Conservation (phyloP, 2,113 vertebrate genomes). For the Colossoma macropomum region DNA sequence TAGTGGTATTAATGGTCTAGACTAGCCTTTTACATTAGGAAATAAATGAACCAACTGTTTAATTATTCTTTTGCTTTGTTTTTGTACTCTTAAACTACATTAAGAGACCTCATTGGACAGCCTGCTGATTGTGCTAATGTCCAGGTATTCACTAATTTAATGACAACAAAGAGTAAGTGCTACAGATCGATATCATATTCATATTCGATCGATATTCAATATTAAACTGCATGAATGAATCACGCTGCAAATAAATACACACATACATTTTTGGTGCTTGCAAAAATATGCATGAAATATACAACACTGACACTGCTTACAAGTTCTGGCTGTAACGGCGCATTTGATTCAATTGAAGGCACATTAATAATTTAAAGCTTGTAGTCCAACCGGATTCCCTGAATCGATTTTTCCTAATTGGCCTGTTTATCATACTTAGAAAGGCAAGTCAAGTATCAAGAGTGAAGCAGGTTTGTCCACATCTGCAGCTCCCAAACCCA, state of each 20-base stretch:
- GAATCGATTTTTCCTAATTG: slow-evolving; percentile 52
- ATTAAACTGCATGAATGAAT: background rate
- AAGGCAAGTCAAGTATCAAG: slow-evolving; percentile 53
- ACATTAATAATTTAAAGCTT: slow-evolving; percentile 69
- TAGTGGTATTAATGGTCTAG: background rate
- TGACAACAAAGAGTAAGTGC: background rate
- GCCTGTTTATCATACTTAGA: slow-evolving; percentile 53
- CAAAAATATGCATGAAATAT: background rate
- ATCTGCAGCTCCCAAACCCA: background rate
- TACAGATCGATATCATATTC: background rate
- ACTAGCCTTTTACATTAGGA: background rate
- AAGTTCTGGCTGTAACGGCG: slow-evolving; percentile 58
- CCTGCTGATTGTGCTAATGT: background rate
- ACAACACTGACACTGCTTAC: slow-evolving; percentile 1
- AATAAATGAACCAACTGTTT: too few relatives aligned
- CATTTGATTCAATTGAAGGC: slow-evolving; percentile 63
- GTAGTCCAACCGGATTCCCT: slow-evolving; percentile 60
- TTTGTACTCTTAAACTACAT: background rate
- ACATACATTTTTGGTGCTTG: background rate
- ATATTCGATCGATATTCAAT: background rate
- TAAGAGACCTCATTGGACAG: background rate
- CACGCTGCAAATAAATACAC: background rate
- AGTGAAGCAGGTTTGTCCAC: slow-evolving; percentile 12
- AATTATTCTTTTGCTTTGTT: background rate
- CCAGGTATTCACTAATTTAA: background rate